Conservation (phyloP, 2,113 vertebrate species). For the Pygoscelis antarcticus region DNA sequence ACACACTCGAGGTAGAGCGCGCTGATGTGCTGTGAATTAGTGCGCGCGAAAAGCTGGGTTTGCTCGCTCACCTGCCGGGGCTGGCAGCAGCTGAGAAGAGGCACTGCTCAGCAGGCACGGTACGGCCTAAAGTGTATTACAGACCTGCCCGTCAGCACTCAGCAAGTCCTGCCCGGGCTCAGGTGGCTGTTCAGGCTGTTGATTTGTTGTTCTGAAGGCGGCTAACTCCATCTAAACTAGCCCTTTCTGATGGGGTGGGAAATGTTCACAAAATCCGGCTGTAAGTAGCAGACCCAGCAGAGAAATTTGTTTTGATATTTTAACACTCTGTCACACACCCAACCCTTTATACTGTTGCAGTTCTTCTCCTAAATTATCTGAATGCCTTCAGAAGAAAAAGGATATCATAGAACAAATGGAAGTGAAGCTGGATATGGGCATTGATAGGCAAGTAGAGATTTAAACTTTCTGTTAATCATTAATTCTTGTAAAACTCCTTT, state of each 20-base stretch:
- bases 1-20: background rate
- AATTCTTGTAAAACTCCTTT: background rate
- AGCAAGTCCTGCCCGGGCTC: background rate
- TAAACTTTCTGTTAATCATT: background rate
- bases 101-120: background rate
- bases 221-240: background rate
- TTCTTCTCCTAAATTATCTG: constrained; percentile 95
- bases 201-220: background rate
- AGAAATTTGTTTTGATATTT: background rate
- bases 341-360: constrained; percentile 63
- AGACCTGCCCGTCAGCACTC: too few relatives aligned
- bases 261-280: background rate
- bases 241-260: background rate
- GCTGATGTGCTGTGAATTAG: too few relatives aligned
- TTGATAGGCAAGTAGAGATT: constrained; percentile 86
- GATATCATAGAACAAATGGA: constrained; percentile 99
- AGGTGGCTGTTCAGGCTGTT: background rate
- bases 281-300: background rate
- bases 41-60: background rate
- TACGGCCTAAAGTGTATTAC: background rate
- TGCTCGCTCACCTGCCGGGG: background rate
- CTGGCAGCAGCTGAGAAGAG: background rate
- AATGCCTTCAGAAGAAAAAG: constrained; percentile 99
- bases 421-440: constrained; percentile 96
- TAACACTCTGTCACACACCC: background rate